These are phyloP conservation scores for Camponotus pennsylvanicus DNA, from an alignment of 1,140 invertebrate species.

Conservation along the genomic window DNA sequence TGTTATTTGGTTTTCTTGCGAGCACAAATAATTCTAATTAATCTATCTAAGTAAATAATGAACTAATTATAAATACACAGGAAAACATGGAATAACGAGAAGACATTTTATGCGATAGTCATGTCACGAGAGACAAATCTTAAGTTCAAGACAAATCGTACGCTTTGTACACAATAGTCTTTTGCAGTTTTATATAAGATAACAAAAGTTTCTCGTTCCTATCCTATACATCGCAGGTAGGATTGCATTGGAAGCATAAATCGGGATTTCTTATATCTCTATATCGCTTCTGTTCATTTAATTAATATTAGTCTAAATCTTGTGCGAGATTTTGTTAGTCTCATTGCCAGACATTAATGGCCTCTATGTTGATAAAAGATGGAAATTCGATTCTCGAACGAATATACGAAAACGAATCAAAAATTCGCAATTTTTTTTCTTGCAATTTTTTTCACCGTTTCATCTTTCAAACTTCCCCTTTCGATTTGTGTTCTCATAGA, in stretches of 20 bases:
- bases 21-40: not conserved
- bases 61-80: not conserved
- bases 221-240: slow-evolving; percentile 26
- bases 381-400: not conserved
- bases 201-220: slow-evolving; percentile 37
- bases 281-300: not conserved
- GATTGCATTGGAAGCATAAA: slow-evolving; percentile 52
- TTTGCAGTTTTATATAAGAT: not conserved
- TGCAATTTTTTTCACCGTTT: not conserved
- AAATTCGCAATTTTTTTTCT: slow-evolving; percentile 10
- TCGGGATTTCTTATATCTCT: slow-evolving; percentile 28
- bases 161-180: slow-evolving; percentile 19
- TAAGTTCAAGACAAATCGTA: too few relatives aligned
- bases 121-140: not conserved
- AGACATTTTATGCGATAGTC: slow-evolving; percentile 13
- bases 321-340: slow-evolving; percentile 2
- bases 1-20: slow-evolving; percentile 9
- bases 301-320: slow-evolving; percentile 23
- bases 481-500: not conserved
- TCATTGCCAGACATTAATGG: not conserved
- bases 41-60: slow-evolving; percentile 15
- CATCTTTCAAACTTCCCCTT: not conserved
- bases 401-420: not conserved
- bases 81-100: slow-evolving; percentile 23
- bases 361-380: not conserved